Evolutionary conservation across 2,888 invertebrate genomes (phyloP).

Genomic region (Deroplatys truncata): DNA sequence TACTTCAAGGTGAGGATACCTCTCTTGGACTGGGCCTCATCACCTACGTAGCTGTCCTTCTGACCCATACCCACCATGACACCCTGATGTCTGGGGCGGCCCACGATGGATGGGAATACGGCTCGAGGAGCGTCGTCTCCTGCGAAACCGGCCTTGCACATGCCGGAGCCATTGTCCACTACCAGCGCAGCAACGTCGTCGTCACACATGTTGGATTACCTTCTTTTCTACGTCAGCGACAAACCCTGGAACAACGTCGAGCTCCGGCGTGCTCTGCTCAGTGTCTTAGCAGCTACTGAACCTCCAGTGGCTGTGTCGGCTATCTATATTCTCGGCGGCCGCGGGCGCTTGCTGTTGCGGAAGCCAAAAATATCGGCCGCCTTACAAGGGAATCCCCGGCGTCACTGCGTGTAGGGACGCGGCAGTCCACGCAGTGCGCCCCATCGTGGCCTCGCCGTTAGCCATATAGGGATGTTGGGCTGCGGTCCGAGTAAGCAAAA

Average conservation of each 20-base stretch:
- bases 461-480: slow-evolving; percentile 24
- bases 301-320: slow-evolving; percentile 4
- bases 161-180: slow-evolving; percentile 96
- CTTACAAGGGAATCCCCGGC: slow-evolving; percentile 29
- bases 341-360: slow-evolving; percentile 11
- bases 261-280: slow-evolving; percentile 30
- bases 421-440: slow-evolving; percentile 12
- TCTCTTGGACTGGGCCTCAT: slow-evolving; percentile 94
- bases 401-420: slow-evolving; percentile 16
- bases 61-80: slow-evolving; percentile 98
- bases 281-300: slow-evolving; percentile 28
- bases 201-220: slow-evolving; percentile 70
- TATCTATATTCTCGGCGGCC: slow-evolving; percentile 29
- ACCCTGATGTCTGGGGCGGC: slow-evolving; percentile 82
- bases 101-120: slow-evolving; percentile 94
- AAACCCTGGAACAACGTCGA: slow-evolving; percentile 35
- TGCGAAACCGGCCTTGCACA: slow-evolving; percentile 97
- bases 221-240: slow-evolving; percentile 30
- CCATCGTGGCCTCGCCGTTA: slow-evolving; percentile 11
- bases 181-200: slow-evolving; percentile 90
- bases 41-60: slow-evolving; percentile 94
- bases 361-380: slow-evolving; percentile 31
- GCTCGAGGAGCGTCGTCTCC: slow-evolving; percentile 94
- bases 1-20: slow-evolving; percentile 94
- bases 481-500: not conserved